These are phyloP conservation scores for Crypturellus undulatus DNA, from an alignment of 2,113 vertebrate genomes.

Conservation along the genomic window DNA sequence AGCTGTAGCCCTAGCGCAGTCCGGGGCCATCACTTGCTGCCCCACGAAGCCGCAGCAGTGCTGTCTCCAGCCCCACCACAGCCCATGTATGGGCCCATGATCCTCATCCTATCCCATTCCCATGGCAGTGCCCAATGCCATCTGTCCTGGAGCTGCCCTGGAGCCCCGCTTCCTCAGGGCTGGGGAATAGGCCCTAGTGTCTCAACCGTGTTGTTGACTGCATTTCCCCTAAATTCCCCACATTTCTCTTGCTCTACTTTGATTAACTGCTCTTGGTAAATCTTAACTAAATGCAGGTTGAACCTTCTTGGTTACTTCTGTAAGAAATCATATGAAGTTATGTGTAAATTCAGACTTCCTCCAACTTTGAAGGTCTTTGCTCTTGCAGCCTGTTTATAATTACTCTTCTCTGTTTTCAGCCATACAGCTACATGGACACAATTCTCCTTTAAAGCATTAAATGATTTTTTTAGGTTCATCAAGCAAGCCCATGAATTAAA, in stretches of 20 bases:
- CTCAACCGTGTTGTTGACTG: neutral
- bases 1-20: neutral
- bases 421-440: neutral
- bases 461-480: neutral
- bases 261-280: neutral
- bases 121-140: accelerated
- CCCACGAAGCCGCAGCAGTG: neutral
- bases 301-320: neutral
- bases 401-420: neutral
- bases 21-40: accelerated
- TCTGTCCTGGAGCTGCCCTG: accelerated
- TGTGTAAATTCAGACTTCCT: neutral
- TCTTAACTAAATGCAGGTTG: neutral
- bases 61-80: neutral
- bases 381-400: neutral
- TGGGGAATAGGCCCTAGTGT: accelerated
- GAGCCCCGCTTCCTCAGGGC: neutral
- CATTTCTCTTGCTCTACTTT: neutral
- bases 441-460: neutral
- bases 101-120: accelerated
- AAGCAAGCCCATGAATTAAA: neutral
- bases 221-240: neutral
- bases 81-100: accelerated
- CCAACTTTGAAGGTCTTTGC: neutral
- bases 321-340: neutral